phyloP scores from a whole-genome alignment of 1,140 invertebrate genomes.

The Liolophura sinensis region DNA sequence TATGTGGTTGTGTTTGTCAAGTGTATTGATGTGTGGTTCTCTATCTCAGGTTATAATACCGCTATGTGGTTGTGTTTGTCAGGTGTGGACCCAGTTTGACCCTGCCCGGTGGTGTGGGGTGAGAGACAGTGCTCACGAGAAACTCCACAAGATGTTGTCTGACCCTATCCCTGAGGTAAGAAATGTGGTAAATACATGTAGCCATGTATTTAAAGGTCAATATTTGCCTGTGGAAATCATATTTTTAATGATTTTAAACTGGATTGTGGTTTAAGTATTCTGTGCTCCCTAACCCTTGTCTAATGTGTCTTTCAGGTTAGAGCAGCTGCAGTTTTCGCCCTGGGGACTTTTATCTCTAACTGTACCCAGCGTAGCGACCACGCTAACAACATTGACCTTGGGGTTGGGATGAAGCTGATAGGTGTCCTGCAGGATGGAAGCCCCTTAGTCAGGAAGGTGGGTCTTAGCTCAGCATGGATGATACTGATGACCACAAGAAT shows the following conservation, averaged over 20 bases:
- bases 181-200: not conserved
- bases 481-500: conserved; percentile 1
- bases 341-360: conserved; percentile 90
- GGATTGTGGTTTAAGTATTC: too few species aligned
- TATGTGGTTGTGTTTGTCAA: too few species aligned
- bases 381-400: conserved; percentile 90
- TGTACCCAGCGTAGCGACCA: conserved; percentile 81
- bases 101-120: conserved; percentile 94
- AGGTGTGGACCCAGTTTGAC: conserved; percentile 92
- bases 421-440: conserved; percentile 81
- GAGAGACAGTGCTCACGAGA: conserved; percentile 93
- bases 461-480: too few species aligned
- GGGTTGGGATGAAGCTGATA: conserved; percentile 83
- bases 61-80: conserved; percentile 23
- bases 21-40: too few species aligned
- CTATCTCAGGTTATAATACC: too few species aligned
- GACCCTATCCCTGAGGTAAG: conserved; percentile 83
- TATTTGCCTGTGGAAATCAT: too few species aligned
- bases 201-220: too few species aligned
- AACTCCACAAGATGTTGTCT: conserved; percentile 77
- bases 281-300: too few species aligned
- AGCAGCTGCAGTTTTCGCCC: conserved; percentile 86
- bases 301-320: conserved; percentile 68
- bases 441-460: conserved; percentile 83
- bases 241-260: too few species aligned